phyloP scores from a whole-genome alignment of 1,140 invertebrate genomes.

The Piezodorus guildinii region DNA sequence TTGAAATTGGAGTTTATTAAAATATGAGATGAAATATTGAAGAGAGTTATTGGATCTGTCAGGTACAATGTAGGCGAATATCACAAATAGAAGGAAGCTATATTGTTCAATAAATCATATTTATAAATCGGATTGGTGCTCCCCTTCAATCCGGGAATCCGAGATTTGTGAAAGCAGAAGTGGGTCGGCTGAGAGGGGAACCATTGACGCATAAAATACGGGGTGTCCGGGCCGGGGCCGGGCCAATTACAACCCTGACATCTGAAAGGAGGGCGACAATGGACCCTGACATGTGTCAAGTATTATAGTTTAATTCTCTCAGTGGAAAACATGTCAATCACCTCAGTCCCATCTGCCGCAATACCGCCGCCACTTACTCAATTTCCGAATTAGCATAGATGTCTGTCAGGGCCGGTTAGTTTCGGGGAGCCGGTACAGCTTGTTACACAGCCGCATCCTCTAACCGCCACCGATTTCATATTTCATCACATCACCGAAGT shows the following conservation, averaged over 20 bases:
- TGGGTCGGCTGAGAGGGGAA: not conserved
- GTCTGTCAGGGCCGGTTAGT: too few relatives aligned
- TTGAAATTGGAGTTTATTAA: too few relatives aligned
- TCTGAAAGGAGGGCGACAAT: conserved; percentile 9
- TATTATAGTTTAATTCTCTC: conserved; percentile 15
- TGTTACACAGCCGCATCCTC: too few relatives aligned
- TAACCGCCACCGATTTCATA: too few relatives aligned
- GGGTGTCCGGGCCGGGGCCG: not conserved
- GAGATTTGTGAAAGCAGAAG: conserved; percentile 5
- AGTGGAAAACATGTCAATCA: conserved; percentile 13
- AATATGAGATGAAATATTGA: too few relatives aligned
- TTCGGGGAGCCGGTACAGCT: too few relatives aligned
- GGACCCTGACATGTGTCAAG: conserved; percentile 10
- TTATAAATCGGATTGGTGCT: not conserved
- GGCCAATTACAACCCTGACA: conserved; percentile 11
- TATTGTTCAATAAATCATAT: conserved; percentile 4
- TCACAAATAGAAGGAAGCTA: too few relatives aligned
- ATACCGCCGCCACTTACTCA: conserved; percentile 5
- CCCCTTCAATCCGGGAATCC: conserved; percentile 4
- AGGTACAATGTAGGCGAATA: too few relatives aligned
- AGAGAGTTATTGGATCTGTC: too few relatives aligned
- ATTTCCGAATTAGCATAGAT: conserved; percentile 6
- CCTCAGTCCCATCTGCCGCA: not conserved
- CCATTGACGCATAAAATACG: conserved; percentile 16
- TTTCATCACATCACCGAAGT: too few relatives aligned